phyloP scores from a whole-genome alignment of 2,888 invertebrate genomes.

The Drosophila bunnanda region DNA sequence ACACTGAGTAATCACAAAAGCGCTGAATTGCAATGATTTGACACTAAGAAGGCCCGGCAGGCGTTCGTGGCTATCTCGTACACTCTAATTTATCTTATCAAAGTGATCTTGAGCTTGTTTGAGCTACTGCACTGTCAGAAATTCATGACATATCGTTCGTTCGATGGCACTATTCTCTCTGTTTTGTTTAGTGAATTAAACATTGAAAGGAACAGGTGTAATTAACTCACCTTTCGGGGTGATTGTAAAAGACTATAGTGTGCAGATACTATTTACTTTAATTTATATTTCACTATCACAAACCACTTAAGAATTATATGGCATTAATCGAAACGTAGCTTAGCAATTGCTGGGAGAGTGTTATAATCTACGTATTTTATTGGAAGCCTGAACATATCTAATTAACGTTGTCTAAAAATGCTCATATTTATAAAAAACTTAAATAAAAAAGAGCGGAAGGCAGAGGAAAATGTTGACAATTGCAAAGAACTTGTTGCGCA shows the following conservation, averaged over 20 bases:
- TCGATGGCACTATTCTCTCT: background rate
- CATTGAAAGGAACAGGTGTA: background rate
- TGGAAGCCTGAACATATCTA: no score
- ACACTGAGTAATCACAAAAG: slow-evolving; percentile 8
- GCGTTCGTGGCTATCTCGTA: slow-evolving; percentile 43
- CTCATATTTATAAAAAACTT: no score
- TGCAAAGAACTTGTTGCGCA: background rate
- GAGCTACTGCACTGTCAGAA: slow-evolving; percentile 49
- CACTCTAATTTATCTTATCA: slow-evolving; percentile 71
- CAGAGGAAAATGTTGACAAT: background rate
- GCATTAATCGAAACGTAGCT: no score
- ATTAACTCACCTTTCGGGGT: background rate
- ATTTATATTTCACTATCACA: background rate
- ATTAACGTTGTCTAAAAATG: no score
- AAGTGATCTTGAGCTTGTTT: slow-evolving; percentile 69
- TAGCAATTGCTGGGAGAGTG: no score
- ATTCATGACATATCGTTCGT: background rate
- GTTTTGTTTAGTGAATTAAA: background rate
- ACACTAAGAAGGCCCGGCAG: slow-evolving; percentile 46
- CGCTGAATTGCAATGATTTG: slow-evolving; percentile 56
- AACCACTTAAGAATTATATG: background rate
- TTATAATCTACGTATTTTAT: no score
- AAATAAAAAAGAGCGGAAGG: background rate
- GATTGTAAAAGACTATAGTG: background rate
- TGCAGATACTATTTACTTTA: background rate